Evolutionary conservation across 2,797 vertebrate genomes (phyloP).

Genomic region (Remorina albescens): DNA sequence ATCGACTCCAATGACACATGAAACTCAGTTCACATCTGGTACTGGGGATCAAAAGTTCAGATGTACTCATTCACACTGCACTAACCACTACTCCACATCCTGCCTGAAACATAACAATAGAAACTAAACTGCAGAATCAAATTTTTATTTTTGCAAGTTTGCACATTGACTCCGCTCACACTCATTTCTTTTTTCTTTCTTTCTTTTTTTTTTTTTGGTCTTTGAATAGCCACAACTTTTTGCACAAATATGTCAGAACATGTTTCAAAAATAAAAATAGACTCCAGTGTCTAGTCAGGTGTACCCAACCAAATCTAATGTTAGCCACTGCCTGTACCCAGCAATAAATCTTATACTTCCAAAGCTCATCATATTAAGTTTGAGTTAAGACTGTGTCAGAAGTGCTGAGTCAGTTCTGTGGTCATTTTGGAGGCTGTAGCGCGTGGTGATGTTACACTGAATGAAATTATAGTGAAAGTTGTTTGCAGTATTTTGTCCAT

Average conservation of each 20-base stretch:
- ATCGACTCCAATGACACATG: slow-evolving; percentile 26
- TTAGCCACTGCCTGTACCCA: background rate
- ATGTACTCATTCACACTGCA: slow-evolving; percentile 51
- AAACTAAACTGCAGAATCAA: slow-evolving; percentile 61
- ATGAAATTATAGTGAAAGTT: slow-evolving; percentile 29
- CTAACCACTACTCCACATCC: slow-evolving; percentile 74
- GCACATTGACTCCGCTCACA: slow-evolving; percentile 45
- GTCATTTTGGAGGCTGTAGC: slow-evolving; percentile 21
- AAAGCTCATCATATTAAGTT: slow-evolving; percentile 33
- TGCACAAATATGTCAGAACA: slow-evolving; percentile 8
- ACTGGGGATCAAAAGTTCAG: slow-evolving; percentile 66
- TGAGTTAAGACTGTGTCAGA: slow-evolving; percentile 28
- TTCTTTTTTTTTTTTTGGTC: slow-evolving; percentile 25
- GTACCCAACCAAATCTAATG: background rate
- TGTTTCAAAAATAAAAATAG: slow-evolving; percentile 20
- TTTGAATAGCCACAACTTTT: slow-evolving; percentile 26
- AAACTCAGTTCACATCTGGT: slow-evolving; percentile 57
- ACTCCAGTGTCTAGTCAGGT: background rate
- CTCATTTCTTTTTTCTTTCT: no score
- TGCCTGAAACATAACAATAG: slow-evolving; percentile 65
- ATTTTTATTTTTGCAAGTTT: slow-evolving; percentile 64
- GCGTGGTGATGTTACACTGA: slow-evolving; percentile 16
- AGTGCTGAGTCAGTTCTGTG: slow-evolving; percentile 44
- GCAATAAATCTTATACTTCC: slow-evolving; percentile 31
- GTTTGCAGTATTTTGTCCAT: slow-evolving; percentile 22